Percentiles rank a stretch among this genome's conserved stretches.
Evolutionary conservation across 2,797 vertebrate genomes (phyloP).

Genomic region (Anomalospiza imberbis): DNA sequence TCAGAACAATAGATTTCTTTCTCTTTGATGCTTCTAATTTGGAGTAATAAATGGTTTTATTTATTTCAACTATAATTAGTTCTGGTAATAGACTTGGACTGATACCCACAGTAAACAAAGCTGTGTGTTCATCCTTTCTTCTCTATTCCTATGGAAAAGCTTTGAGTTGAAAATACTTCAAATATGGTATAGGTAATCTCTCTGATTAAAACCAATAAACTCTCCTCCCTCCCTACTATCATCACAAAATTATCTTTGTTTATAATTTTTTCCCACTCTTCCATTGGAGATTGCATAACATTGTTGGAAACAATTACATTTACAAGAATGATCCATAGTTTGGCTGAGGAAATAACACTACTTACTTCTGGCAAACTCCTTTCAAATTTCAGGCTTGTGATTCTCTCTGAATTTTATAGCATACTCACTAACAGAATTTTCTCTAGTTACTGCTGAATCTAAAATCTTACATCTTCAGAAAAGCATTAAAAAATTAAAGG

Average conservation of each 20-base stretch:
- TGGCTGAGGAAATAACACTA: background rate
- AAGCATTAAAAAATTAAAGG: background rate
- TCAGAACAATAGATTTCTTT: background rate
- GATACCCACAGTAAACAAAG: background rate
- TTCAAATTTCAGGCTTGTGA: background rate
- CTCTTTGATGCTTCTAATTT: background rate
- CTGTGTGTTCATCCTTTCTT: background rate
- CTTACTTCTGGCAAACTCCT: background rate
- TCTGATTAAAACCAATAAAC: background rate
- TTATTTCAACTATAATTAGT: background rate
- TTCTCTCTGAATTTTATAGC: background rate
- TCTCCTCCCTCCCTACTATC: background rate
- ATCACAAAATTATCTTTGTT: background rate
- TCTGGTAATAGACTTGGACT: background rate
- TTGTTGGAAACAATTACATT: background rate
- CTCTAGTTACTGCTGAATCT: background rate
- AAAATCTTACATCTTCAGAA: background rate
- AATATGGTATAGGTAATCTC: background rate
- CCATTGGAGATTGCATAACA: background rate
- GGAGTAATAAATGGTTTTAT: background rate
- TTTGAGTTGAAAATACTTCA: background rate
- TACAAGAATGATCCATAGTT: background rate
- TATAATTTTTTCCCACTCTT: background rate
- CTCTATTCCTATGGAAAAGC: background rate
- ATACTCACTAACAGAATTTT: background rate